Evolutionary conservation across 2,888 invertebrate species (phyloP).

Genomic region (Folsomia manolachei): DNA sequence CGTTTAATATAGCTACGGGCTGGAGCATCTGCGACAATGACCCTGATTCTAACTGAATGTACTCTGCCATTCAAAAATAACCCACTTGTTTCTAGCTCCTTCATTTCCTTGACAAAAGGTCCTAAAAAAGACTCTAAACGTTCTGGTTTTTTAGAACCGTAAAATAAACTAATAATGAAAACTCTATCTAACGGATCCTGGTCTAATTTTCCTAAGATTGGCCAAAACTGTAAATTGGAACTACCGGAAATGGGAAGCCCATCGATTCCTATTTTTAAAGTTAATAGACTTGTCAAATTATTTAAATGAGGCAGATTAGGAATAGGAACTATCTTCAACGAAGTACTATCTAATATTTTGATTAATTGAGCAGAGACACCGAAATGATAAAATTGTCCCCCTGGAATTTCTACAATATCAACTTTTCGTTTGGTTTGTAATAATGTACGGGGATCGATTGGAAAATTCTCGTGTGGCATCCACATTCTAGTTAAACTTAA

Average conservation of each 20-base stretch:
- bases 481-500: background rate
- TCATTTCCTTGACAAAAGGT: background rate
- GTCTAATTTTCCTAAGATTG: constrained; percentile 10
- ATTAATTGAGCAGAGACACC: background rate
- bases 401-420: background rate
- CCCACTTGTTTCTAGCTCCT: background rate
- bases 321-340: background rate
- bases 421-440: constrained; percentile 4
- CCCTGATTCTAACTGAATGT: background rate
- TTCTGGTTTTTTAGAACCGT: background rate
- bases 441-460: constrained; percentile 12
- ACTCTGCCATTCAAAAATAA: background rate
- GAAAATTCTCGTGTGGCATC: constrained; percentile 5
- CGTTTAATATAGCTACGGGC: constrained; percentile 4
- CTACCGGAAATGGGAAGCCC: constrained; percentile 16
- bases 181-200: background rate
- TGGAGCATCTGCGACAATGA: constrained; percentile 2
- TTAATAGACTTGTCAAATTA: constrained; percentile 13
- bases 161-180: background rate
- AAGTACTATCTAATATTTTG: background rate
- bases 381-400: background rate
- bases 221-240: constrained; percentile 17
- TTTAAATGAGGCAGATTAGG: background rate
- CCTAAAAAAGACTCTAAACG: background rate
- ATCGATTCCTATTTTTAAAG: constrained; percentile 11